Evolutionary conservation across 1,140 invertebrate species (phyloP), one percentile per base, ranked within the genome.

Genomic region (Papilio machaon): DNA sequence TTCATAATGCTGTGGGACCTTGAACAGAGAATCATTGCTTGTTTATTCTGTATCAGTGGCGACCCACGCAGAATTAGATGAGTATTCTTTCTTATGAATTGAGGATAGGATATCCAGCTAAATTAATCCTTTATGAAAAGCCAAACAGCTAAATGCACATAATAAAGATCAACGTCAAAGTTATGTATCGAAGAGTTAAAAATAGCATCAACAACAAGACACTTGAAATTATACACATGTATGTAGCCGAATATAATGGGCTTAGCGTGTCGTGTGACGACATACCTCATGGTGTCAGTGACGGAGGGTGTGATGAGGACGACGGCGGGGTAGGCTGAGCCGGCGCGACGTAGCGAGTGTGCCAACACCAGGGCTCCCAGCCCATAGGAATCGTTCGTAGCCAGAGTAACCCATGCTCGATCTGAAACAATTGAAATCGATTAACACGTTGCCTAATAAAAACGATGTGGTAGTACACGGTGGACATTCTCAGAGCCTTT

Each of bases 301-400:
- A 99, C 98, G 49, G 97, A 96, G 10, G 97, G 97, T 84, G 98
- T 99, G 85, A 99, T 96, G 84, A 99, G 95, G 79, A 99, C 96
- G 35, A 96, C 98, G 78, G 98, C 92, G 85, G 98, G 96, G 90
- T 97, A 96, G 52, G 94, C 95, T 52, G 98, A 99, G 73, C 95
- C 95, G 43, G 96, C 97, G 87, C 96, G 95, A 84, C 96, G 96
- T 80, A 99, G 92, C 2, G 98, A 99, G 92, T 98, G 96, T 80
- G 97, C 98, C 91, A 99, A 92, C 84, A 99, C 98, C 87, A 99
- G 91, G 52, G 98, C 98, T 83, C 99, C 99, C 84, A 99, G 94
- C 73, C 97, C 97, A 91, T 99, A 99, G 46, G 97, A 97, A 92
- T 99, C 98, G 95, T 99, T 99, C 81, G 99, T 99, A 60, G 98